A percentile compares a stretch with the other conserved stretches of the same genome.
Evolutionary conservation across 2,797 vertebrate species (phyloP).

Genomic region (Okamejei kenojei): DNA sequence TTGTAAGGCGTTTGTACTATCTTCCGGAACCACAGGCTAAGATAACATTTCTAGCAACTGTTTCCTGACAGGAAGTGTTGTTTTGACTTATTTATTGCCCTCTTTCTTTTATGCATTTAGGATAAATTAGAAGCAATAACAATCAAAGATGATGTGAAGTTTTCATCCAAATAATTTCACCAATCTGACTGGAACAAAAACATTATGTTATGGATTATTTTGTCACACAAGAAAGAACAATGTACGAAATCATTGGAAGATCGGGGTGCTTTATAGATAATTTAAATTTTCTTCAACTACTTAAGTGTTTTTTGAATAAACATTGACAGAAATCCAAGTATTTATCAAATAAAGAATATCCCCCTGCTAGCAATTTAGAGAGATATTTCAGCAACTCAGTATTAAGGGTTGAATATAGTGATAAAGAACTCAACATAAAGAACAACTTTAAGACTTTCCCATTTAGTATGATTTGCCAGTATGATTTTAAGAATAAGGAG

Average conservation of each 20-base stretch:
- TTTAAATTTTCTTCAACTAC: not conserved
- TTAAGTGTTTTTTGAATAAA: not conserved
- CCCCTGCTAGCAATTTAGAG: not conserved
- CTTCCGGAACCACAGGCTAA: slow-evolving; percentile 39
- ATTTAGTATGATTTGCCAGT: not conserved
- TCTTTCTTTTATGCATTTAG: slow-evolving; percentile 35
- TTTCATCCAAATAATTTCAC: slow-evolving; percentile 9
- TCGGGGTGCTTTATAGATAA: not conserved
- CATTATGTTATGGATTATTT: not conserved
- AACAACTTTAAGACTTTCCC: not conserved
- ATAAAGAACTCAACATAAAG: not conserved
- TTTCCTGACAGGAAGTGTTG: slow-evolving; percentile 43
- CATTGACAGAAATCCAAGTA: not conserved
- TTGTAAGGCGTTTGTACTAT: slow-evolving; percentile 16
- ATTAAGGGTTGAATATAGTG: not conserved
- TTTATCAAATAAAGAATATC: not conserved
- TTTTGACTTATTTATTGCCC: slow-evolving; percentile 40
- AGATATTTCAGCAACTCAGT: not conserved
- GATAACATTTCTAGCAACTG: slow-evolving; percentile 36
- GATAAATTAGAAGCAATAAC: slow-evolving; percentile 42
- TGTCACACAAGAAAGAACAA: not conserved
- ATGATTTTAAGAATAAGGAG: too few relatives aligned
- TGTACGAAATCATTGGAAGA: not conserved
- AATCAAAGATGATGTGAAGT: not conserved
- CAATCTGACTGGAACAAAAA: not conserved